Percentiles rank a stretch among this genome's conserved stretches.
These are phyloP conservation scores for Vespertilio murinus DNA, from an alignment of 2,797 vertebrate genomes.

Conservation along the genomic window DNA sequence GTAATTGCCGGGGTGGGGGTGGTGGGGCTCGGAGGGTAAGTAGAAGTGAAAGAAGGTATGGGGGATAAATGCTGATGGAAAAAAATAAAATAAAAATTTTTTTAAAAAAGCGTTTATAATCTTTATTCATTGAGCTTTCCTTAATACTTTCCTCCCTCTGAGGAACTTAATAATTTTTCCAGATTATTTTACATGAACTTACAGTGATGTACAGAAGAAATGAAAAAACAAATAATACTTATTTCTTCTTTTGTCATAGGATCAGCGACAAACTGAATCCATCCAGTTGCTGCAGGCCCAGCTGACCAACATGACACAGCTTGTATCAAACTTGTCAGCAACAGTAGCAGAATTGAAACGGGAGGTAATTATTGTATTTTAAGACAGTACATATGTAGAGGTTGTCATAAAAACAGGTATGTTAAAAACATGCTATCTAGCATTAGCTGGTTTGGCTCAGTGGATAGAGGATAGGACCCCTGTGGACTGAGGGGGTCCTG, in stretches of 20 bases:
- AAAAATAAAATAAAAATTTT: not conserved
- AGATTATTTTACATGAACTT: constrained; percentile 46
- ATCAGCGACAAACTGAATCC: constrained; percentile 95
- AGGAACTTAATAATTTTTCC: constrained; percentile 15
- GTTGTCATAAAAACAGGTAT: not conserved
- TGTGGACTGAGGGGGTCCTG: too few species aligned
- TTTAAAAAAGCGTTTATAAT: not conserved
- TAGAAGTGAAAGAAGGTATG: not conserved
- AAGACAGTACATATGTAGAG: not conserved
- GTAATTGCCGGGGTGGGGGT: not conserved
- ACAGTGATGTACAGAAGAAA: constrained; percentile 24
- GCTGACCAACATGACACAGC: constrained; percentile 92
- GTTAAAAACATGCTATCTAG: not conserved
- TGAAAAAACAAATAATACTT: not conserved
- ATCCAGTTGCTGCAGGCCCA: constrained; percentile 95
- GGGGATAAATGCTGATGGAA: not conserved
- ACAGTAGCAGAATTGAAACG: constrained; percentile 90
- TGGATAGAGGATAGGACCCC: too few species aligned
- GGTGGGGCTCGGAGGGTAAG: not conserved
- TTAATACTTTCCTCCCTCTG: not conserved
- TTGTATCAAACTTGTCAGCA: constrained; percentile 92
- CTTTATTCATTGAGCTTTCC: constrained; percentile 6
- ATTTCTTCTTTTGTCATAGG: constrained; percentile 85
- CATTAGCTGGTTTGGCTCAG: too few species aligned
- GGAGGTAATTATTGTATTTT: constrained; percentile 87